Evolutionary conservation across 2,888 invertebrate genomes (phyloP), one percentile per base, ranked within the genome.

Genomic region (Melinopterus prodromus): DNA sequence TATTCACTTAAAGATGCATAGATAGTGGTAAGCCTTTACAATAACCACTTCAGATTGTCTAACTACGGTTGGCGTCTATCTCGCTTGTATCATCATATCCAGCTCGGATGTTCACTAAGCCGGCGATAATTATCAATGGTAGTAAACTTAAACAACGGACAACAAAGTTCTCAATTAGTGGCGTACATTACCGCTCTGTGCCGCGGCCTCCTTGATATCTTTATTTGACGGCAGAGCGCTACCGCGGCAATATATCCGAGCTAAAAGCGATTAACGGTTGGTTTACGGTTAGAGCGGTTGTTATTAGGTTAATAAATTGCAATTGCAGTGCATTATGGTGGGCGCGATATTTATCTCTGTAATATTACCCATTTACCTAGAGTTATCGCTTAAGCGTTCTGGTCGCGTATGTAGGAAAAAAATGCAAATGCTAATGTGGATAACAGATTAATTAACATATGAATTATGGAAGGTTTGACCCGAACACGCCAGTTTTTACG

Each of bases 251-350:
- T 74, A 74, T 74, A 74, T 74, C 74, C 74, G 7, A 37, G 37
- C 74, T 74, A 74, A 74, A 74, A 74, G 74, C 74, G 74, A 74
- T 74, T 74, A 74, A 26, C 74, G 74, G 74, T 74, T 74, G 74
- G 74, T 74, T 74, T 74, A 74, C 74, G 74, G 74, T 74, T 36
- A 15, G 74, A 37, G 74, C 74, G 74, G 74, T 74, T 15, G 74
- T 74, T 74, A 74, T 74, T 16, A 74, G 74, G 74, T 74, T 74
- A 74, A 74, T 74, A 74, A 74, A 74, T 74, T 74, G 37, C 74
- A 74, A 74, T 74, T 74, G 74, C 74, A 36, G 26, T 74, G 74
- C 35, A 74, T 74, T 74, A 74, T 37, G 26, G 74, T 36, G 36
- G 35, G 7, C 36, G 71, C 6, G 74, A 26, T 74, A 36, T 36